Evolutionary conservation across 2,888 invertebrate species (phyloP).

Genomic region (Dryobota labecula): DNA sequence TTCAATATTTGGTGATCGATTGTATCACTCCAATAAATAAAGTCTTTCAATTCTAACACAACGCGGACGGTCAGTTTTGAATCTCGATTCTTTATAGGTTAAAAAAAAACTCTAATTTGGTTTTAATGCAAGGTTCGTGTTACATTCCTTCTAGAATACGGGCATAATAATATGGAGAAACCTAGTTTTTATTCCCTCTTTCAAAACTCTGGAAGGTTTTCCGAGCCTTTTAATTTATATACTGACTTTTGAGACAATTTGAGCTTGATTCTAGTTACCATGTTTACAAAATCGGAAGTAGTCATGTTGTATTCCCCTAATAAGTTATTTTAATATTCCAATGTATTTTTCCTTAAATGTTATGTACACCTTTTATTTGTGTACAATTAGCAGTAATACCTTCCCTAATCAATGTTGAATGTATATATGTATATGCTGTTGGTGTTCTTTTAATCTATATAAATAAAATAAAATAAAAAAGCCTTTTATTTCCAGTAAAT

Average conservation of each 20-base stretch:
- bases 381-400: no score
- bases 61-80: not conserved
- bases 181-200: not conserved
- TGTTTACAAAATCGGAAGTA: not conserved
- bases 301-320: no score
- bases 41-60: not conserved
- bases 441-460: no score
- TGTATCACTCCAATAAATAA: not conserved
- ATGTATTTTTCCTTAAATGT: no score
- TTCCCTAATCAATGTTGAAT: no score
- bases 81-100: not conserved
- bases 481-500: no score
- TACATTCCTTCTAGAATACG: not conserved
- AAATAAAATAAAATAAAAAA: no score
- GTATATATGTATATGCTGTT: no score
- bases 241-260: not conserved
- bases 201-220: not conserved
- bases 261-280: not conserved
- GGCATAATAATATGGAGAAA: not conserved
- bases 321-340: no score
- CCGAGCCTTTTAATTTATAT: not conserved
- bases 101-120: no score
- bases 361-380: no score
- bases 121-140: not conserved
- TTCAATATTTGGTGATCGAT: not conserved